Conservation (phyloP, 2,113 vertebrate genomes). For the Pollachius pollachius region DNA sequence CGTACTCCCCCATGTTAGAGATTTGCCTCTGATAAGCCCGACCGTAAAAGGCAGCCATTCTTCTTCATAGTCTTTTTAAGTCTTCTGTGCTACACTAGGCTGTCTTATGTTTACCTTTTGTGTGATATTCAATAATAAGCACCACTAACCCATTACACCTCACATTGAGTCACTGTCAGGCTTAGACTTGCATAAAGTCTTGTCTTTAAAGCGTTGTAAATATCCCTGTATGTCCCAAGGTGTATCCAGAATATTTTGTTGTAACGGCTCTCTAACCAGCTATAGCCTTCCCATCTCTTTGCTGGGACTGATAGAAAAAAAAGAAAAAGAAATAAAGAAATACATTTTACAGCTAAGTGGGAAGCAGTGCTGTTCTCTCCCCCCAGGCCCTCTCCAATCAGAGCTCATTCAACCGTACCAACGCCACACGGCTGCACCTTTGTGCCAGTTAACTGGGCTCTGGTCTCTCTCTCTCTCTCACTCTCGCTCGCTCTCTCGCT, state of each 20-base stretch:
- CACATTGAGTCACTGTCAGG: too few relatives aligned
- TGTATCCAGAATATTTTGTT: background rate
- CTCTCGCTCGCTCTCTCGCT: conserved; percentile 8
- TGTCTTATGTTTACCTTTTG: too few relatives aligned
- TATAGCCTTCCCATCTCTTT: conserved; percentile 41
- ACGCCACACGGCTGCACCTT: conserved; percentile 59
- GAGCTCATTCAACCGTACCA: conserved; percentile 53
- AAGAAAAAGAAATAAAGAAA: background rate
- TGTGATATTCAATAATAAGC: too few relatives aligned
- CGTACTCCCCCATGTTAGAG: too few relatives aligned
- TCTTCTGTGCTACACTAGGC: too few relatives aligned
- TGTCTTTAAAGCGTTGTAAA: too few relatives aligned
- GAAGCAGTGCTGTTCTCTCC: conserved; percentile 49
- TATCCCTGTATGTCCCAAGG: too few relatives aligned
- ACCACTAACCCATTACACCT: too few relatives aligned
- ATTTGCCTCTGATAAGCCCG: too few relatives aligned
- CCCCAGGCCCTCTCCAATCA: conserved; percentile 60
- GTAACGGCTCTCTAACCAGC: conserved; percentile 28
- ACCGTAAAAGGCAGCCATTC: too few relatives aligned
- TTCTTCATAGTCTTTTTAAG: too few relatives aligned
- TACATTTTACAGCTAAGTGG: conserved; percentile 57
- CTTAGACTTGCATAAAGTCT: too few relatives aligned
- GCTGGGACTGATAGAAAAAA: conserved; percentile 51
- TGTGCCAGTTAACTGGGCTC: conserved; percentile 58
- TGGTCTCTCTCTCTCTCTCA: conserved; percentile 16